phyloP scores from a whole-genome alignment of 2,888 invertebrate genomes.

The Drosophila villosipedis region DNA sequence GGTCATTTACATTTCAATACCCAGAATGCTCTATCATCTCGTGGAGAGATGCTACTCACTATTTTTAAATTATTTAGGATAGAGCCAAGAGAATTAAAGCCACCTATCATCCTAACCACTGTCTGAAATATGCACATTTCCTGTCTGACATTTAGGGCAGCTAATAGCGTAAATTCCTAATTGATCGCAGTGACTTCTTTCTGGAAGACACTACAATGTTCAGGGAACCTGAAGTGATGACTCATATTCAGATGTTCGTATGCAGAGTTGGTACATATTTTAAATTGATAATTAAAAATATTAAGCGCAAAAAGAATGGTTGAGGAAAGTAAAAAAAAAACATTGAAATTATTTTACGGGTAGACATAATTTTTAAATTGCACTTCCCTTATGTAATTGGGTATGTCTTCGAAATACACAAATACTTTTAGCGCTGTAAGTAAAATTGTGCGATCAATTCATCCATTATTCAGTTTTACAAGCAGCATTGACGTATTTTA shows the following conservation, averaged over 20 bases:
- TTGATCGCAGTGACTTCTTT: neutral
- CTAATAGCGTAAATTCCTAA: neutral
- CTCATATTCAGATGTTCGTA: too few species aligned
- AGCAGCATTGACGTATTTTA: neutral
- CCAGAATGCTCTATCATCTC: neutral
- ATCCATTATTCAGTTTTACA: neutral
- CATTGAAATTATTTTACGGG: neutral
- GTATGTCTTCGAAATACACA: neutral
- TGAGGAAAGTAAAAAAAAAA: neutral
- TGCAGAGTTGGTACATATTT: too few species aligned
- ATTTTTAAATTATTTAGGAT: neutral
- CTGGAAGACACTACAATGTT: neutral
- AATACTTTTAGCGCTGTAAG: neutral
- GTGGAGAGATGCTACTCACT: neutral
- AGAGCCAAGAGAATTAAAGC: neutral
- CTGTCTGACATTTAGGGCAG: neutral
- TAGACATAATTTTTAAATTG: neutral
- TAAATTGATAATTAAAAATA: neutral
- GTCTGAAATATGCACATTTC: neutral
- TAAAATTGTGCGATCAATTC: neutral
- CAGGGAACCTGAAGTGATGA: too few species aligned
- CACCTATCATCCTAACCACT: too few species aligned
- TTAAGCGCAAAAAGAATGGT: fast-evolving
- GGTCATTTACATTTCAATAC: neutral
- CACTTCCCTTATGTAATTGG: neutral